Conservation (phyloP, 2,888 invertebrate genomes). For the Conus canariensis region DNA sequence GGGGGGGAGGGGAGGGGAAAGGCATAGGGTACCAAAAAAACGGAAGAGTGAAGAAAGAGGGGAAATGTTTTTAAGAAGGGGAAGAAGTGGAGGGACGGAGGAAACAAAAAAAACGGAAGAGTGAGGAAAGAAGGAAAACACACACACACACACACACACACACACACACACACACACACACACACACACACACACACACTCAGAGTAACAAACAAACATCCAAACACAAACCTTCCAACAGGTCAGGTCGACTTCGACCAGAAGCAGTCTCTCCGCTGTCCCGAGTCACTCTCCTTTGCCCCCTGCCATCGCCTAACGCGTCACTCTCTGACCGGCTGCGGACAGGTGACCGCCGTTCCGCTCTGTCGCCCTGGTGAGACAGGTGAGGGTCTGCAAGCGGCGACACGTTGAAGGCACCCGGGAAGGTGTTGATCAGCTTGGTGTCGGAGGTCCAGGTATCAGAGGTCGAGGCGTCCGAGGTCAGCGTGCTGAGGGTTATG, state of each 20-base stretch:
- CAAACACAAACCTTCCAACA: no score
- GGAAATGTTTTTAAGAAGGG: no score
- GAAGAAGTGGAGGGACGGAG: no score
- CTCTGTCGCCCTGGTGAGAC: background rate
- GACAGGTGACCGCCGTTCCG: background rate
- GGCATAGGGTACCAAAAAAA: no score
- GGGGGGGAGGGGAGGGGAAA: no score
- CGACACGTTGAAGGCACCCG: slow-evolving; percentile 22
- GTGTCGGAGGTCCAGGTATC: background rate
- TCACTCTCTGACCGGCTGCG: background rate
- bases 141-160: background rate
- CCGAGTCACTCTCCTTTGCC: background rate
- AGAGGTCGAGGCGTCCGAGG: background rate
- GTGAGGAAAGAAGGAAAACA: no score
- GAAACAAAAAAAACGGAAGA: no score
- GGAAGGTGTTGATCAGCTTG: slow-evolving; percentile 32
- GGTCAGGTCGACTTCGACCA: no score
- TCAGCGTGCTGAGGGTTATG: no score
- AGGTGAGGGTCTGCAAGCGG: background rate
- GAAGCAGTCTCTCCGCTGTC: background rate
- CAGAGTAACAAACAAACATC: no score
- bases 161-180: slow-evolving; percentile 22
- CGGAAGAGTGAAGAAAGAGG: no score
- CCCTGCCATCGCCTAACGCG: background rate
- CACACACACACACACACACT: slow-evolving; percentile 20